Evolutionary conservation across 2,113 vertebrate genomes (phyloP), one percentile per base, ranked within the genome.

Genomic region (Monopterus albus): DNA sequence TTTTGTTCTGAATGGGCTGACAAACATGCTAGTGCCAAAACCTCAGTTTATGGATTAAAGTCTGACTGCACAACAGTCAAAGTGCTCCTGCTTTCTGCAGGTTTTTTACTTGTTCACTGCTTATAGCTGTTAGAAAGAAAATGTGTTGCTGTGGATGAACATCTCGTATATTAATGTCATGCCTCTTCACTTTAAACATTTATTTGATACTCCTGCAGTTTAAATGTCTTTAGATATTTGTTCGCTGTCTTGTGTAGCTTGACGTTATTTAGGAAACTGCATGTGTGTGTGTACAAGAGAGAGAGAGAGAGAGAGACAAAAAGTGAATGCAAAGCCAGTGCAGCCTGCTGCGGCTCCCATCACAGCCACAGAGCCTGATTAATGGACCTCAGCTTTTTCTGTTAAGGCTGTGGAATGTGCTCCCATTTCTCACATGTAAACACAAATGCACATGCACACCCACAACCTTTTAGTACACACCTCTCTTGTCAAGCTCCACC

Each of bases 301-400:
- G 70, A 58, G 53, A 20, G 49, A 29, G 65, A 42, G 59, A 28
- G 47, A 4, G 38, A 18, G 53, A 51, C 4, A 13, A 15, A 33
- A 17, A 15, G 59, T 52, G 25, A 72, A 52, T 29, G 43, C 61
- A 61, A 59, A 61, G 57, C 29, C 21, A 45, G 14, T 2, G n/a
- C 17, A 18, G 23, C 75, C 56, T 56, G 36, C 68, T 72, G 51
- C 35, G 45, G 40, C 53, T 53, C 60, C 60, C 29, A 28, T 50
- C 53, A 18, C 33, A 51, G 58, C n/a, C 62, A 50, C 60, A 26
- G 50, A 76, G 51, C 1, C 49, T 81, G 85, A 88, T 89, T 82
- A 88, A 89, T 86, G 72, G 77, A 59, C 56, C 60, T 75, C 55
- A 23, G 67, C 46, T 65, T 85, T 90, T 66, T 88, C 76, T 75